A percentile compares a stretch with the other conserved stretches of the same genome.
Evolutionary conservation across 1,140 invertebrate species (phyloP).

Genomic region (Neodiprion lecontei): DNA sequence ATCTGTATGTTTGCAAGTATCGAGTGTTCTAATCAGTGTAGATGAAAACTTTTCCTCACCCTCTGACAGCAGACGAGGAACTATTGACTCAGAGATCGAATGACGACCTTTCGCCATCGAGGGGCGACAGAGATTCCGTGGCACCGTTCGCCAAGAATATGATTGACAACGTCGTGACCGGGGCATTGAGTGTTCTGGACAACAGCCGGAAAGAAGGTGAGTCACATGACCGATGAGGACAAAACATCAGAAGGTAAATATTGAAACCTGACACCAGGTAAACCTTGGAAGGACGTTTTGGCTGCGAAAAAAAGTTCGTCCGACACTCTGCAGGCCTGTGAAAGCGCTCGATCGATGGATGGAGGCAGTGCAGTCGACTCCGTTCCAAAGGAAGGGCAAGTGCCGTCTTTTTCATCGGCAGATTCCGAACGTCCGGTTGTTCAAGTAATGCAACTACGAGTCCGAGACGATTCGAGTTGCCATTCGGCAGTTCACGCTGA

Average conservation of each 20-base stretch:
- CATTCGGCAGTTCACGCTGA: slow-evolving; percentile 12
- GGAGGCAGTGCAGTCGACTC: too few species aligned
- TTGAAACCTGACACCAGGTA: not conserved
- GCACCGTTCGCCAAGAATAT: not conserved
- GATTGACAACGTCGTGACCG: not conserved
- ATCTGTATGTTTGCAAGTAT: not conserved
- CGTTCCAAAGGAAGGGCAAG: not conserved
- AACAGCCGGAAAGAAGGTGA: not conserved
- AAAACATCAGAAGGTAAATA: not conserved
- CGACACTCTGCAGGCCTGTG: not conserved
- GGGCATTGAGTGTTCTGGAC: not conserved
- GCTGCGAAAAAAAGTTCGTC: not conserved
- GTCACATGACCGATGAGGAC: not conserved
- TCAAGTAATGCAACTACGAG: slow-evolving; percentile 9
- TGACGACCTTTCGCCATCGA: not conserved
- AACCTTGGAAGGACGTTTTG: not conserved
- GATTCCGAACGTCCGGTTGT: not conserved
- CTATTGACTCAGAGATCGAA: slow-evolving; percentile 1
- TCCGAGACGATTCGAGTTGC: slow-evolving; percentile 2
- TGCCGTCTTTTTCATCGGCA: slow-evolving; percentile 1
- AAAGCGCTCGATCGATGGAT: too few species aligned
- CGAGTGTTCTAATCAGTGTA: not conserved
- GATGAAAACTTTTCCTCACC: not conserved
- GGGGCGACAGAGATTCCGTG: not conserved
- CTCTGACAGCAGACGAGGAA: not conserved